Conservation (phyloP, 2,888 invertebrate species). For the Lepidochrysops patricia region DNA sequence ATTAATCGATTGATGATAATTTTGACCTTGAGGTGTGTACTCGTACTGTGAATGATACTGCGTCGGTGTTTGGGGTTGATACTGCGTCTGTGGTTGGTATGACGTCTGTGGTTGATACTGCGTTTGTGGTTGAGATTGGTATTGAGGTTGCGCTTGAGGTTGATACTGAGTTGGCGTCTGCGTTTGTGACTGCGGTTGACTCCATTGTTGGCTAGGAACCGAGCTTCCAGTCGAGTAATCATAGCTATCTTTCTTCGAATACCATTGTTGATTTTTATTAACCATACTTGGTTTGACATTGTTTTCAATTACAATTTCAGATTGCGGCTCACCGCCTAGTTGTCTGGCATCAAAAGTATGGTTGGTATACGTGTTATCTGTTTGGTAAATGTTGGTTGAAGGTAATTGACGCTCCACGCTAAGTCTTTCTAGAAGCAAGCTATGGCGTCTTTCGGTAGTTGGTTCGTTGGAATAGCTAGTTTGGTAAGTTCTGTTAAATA, state of each 20-base stretch:
- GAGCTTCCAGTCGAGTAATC: neutral
- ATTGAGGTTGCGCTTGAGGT: slow-evolving; percentile 27
- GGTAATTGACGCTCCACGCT: slow-evolving; percentile 62
- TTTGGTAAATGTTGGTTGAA: slow-evolving; percentile 49
- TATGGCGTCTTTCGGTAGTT: slow-evolving; percentile 57
- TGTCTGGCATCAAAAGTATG: slow-evolving; percentile 48
- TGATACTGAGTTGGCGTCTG: slow-evolving; percentile 24
- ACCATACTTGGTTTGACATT: slow-evolving; percentile 65
- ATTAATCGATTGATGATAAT: slow-evolving; percentile 23
- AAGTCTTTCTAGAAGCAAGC: slow-evolving; percentile 56
- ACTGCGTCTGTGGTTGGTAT: slow-evolving; percentile 24
- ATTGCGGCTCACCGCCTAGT: slow-evolving; percentile 55
- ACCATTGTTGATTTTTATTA: slow-evolving; percentile 61
- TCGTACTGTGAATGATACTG: slow-evolving; percentile 20
- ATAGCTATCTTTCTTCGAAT: slow-evolving; percentile 21
- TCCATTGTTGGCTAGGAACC: slow-evolving; percentile 4
- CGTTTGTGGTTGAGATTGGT: slow-evolving; percentile 18
- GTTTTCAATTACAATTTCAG: slow-evolving; percentile 57
- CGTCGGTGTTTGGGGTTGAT: slow-evolving; percentile 30
- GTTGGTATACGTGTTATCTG: slow-evolving; percentile 36
- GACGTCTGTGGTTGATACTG: slow-evolving; percentile 23
- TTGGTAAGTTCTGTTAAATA: slow-evolving; percentile 44
- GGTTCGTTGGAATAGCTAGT: slow-evolving; percentile 46
- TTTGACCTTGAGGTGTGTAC: slow-evolving; percentile 26
- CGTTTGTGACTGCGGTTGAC: slow-evolving; percentile 37